Evolutionary conservation across 2,888 invertebrate species (phyloP), one percentile per base, ranked within the genome.

Genomic region (Lepidonotus clava): DNA sequence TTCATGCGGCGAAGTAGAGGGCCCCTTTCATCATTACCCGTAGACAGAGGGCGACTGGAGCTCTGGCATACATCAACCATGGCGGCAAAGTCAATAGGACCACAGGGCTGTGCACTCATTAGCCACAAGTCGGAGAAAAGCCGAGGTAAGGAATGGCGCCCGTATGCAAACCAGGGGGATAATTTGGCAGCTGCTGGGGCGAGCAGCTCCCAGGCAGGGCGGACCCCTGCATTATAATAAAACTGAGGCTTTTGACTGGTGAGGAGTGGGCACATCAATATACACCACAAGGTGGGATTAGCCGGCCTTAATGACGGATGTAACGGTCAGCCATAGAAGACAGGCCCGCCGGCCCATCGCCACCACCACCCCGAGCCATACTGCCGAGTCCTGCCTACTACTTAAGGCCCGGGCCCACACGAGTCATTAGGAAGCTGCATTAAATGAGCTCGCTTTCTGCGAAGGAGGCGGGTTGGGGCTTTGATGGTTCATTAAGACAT

Each of bases 11-110:
- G 61, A 61, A 28, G 61, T 24, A 28, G 2, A 28, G 76, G 36
- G 34, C 24, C 24, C 24, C 40, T 76, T 76, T 76, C 76, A 76
- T 76, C 76, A 76, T 14, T 21, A 14, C 51, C 51, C n/a, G n/a
- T 61, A 61, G 61, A 61, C 61, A 61, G 28, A 2, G 24, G 61
- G 28, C 28, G 53, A 53, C 24, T 40, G 76, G 18, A 76, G 24
- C 61, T 76, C 76, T 76, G 76, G 76, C 40, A 76, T 76, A 38
- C 76, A 76, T 76, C 76, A 76, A n/a, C 14, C 36, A n/a, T 1
- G 36, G n/a, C 1, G 38, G n/a, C 76, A 76, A 76, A 76, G 76
- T 76, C 76, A 76, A 76, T 76, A 40, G 38, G 76, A 40, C 40
- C 36, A 76, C 76, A 28, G 76, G 14, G 28, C 40, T 36, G 1